These are phyloP conservation scores for Lepilemur ruficaudatus DNA, from an alignment of 2,797 vertebrate species.

Conservation along the genomic window DNA sequence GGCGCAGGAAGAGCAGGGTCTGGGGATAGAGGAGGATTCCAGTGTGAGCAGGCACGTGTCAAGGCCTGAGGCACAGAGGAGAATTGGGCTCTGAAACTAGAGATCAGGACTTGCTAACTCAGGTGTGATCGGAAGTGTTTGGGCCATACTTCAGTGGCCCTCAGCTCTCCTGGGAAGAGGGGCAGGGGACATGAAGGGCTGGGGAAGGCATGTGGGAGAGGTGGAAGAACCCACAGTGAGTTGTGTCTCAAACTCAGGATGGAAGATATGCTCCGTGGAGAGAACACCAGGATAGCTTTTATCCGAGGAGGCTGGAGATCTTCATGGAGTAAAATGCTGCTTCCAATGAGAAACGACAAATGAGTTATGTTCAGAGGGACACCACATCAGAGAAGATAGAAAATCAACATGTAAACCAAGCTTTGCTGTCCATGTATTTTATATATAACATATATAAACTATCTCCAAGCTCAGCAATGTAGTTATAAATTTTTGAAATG, in stretches of 20 bases:
- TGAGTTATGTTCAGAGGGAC: neutral
- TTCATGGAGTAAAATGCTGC: too few species aligned
- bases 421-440: neutral
- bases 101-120: accelerated
- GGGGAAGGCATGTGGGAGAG: accelerated
- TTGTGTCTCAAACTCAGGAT: neutral
- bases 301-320: neutral
- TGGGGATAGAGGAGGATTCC: neutral
- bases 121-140: neutral
- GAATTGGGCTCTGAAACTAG: neutral
- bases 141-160: neutral
- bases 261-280: neutral
- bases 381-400: neutral
- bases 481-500: neutral
- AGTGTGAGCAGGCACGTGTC: too few species aligned
- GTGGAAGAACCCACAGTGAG: neutral
- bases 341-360: neutral
- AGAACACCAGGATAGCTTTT: accelerated
- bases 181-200: neutral
- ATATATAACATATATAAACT: neutral
- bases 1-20: neutral
- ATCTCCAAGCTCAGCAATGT: neutral
- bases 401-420: neutral
- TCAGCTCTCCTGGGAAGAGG: neutral
- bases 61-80: neutral